Evolutionary conservation across 2,888 invertebrate species (phyloP).

Genomic region (Oeneis ivallda): DNA sequence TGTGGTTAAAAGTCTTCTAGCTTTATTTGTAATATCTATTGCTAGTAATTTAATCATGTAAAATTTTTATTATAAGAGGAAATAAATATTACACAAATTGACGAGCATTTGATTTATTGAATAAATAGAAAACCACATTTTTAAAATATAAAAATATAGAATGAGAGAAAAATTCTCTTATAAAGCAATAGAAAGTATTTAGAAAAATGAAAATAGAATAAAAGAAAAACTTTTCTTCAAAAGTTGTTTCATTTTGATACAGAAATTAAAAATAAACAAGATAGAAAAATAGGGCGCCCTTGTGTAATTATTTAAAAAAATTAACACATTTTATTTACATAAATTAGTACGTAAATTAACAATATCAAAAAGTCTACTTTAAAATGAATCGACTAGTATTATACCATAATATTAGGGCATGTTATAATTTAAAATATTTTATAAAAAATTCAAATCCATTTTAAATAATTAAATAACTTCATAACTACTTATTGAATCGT

Average conservation of each 20-base stretch:
- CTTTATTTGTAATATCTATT: not conserved
- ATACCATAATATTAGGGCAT: not conserved
- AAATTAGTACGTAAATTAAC: not conserved
- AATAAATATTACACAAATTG: slow-evolving; percentile 8
- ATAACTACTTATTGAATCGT: not conserved
- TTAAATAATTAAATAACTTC: slow-evolving; percentile 9
- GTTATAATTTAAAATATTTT: slow-evolving; percentile 23
- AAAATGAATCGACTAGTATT: slow-evolving; percentile 8
- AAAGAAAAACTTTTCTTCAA: slow-evolving; percentile 63
- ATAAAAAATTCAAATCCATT: slow-evolving; percentile 10
- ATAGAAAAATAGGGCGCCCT: slow-evolving; percentile 20
- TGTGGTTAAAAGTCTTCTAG: not conserved
- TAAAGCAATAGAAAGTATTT: slow-evolving; percentile 27
- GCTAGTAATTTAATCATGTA: not conserved
- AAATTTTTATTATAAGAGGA: not conserved
- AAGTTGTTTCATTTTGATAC: slow-evolving; percentile 54
- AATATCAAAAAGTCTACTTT: slow-evolving; percentile 10
- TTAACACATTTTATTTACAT: slow-evolving; percentile 21
- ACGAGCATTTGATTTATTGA: slow-evolving; percentile 29
- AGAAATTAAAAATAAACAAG: slow-evolving; percentile 42
- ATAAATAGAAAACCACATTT: slow-evolving; percentile 20
- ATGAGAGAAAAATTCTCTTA: slow-evolving; percentile 22
- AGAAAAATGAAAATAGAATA: slow-evolving; percentile 35
- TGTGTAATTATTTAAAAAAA: slow-evolving; percentile 1
- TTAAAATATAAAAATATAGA: slow-evolving; percentile 21